These are phyloP conservation scores for Cryptoblepharus egeriae DNA, from an alignment of 2,797 vertebrate genomes.

Conservation along the genomic window DNA sequence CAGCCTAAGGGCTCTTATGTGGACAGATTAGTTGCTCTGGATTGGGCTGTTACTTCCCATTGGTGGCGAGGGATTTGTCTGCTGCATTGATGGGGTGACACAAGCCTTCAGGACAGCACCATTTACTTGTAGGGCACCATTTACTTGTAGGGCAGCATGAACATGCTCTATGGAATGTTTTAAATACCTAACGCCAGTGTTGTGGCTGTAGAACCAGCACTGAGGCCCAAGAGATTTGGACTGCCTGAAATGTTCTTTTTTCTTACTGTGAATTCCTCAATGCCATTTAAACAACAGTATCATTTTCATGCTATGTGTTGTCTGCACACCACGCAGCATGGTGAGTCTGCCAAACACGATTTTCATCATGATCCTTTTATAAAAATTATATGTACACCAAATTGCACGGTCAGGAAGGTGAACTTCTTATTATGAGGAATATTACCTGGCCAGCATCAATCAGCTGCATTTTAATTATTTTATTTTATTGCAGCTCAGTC, in stretches of 20 bases:
- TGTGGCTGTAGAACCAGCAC: no score
- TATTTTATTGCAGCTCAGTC: slow-evolving; percentile 25
- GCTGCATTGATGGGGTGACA: no score
- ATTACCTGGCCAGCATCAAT: slow-evolving; percentile 12
- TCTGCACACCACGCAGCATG: neutral
- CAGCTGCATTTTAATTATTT: neutral
- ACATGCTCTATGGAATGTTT: no score
- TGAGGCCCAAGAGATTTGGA: no score
- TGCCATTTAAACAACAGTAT: slow-evolving; percentile 1
- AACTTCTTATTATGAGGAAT: neutral
- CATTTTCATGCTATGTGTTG: neutral
- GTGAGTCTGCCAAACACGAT: neutral
- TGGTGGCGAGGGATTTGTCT: no score
- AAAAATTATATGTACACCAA: slow-evolving; percentile 21
- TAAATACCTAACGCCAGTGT: no score
- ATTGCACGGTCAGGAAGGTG: neutral
- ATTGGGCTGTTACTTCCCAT: no score
- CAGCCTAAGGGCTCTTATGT: no score
- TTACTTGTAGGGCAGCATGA: no score
- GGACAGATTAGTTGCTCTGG: no score
- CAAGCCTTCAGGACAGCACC: no score
- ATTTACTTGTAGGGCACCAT: no score
- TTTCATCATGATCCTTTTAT: slow-evolving; percentile 11
- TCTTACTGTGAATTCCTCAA: neutral
- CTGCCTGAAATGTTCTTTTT: neutral